A percentile compares a stretch with the other conserved stretches of the same genome.
Conservation (phyloP, 2,113 vertebrate genomes). For the Syngnathus scovelli region DNA sequence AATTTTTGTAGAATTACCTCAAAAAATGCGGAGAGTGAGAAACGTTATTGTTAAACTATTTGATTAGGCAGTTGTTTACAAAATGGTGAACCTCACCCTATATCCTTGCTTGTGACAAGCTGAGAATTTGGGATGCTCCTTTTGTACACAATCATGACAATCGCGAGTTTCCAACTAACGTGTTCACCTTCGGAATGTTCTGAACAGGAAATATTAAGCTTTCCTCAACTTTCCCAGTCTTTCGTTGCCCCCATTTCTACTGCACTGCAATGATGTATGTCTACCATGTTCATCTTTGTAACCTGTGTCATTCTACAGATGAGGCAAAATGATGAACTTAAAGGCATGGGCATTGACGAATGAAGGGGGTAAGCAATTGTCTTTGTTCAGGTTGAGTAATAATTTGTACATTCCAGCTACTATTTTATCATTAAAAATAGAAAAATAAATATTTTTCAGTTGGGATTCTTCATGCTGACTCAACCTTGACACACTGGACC, state of each 20-base stretch:
- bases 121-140: too few species aligned
- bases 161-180: too few species aligned
- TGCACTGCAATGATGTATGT: background rate
- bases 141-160: too few species aligned
- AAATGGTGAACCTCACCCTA: too few species aligned
- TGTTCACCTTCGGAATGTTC: too few species aligned
- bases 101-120: too few species aligned
- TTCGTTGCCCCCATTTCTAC: background rate
- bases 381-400: background rate
- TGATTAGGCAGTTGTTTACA: too few species aligned
- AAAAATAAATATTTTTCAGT: background rate
- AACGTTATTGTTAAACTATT: too few species aligned
- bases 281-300: background rate
- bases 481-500: conserved; percentile 11
- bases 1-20: too few species aligned
- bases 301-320: conserved; percentile 67
- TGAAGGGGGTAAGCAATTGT: conserved; percentile 53
- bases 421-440: background rate
- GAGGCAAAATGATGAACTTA: conserved; percentile 82
- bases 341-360: conserved; percentile 81
- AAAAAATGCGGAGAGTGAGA: too few species aligned
- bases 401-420: background rate
- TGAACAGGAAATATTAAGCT: too few species aligned
- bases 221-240: too few species aligned
- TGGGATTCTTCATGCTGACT: background rate